Evolutionary conservation across 2,113 vertebrate species (phyloP).

Genomic region (Mus pahari): DNA sequence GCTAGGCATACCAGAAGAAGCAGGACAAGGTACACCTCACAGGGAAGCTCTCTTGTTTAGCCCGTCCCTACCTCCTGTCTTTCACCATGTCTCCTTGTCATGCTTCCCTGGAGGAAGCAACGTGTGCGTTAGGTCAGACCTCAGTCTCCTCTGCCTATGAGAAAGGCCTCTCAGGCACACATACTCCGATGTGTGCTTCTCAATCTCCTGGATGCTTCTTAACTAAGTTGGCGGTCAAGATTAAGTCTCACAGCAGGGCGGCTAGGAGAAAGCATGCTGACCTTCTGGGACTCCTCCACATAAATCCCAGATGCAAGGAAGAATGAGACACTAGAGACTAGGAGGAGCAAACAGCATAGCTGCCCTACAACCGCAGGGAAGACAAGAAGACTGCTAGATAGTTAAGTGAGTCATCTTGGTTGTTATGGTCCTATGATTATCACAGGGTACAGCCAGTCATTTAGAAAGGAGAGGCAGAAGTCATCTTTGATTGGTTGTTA

Average conservation of each 20-base stretch:
- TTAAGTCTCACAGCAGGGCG: neutral
- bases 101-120: neutral
- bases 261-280: neutral
- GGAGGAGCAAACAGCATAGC: neutral
- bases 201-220: neutral
- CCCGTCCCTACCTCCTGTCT: neutral
- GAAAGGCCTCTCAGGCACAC: neutral
- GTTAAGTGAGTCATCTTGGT: neutral
- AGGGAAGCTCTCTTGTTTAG: neutral
- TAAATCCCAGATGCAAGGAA: neutral
- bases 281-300: neutral
- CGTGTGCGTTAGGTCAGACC: neutral
- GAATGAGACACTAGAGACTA: neutral
- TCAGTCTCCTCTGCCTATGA: neutral
- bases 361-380: neutral
- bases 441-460: neutral
- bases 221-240: neutral
- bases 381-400: neutral
- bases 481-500: neutral
- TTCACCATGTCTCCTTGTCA: too few relatives aligned
- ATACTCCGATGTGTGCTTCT: neutral
- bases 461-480: neutral
- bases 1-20: neutral
- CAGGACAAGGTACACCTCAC: neutral
- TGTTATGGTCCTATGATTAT: neutral